Conservation (phyloP, 1,140 invertebrate genomes). For the Bombus fervidus region DNA sequence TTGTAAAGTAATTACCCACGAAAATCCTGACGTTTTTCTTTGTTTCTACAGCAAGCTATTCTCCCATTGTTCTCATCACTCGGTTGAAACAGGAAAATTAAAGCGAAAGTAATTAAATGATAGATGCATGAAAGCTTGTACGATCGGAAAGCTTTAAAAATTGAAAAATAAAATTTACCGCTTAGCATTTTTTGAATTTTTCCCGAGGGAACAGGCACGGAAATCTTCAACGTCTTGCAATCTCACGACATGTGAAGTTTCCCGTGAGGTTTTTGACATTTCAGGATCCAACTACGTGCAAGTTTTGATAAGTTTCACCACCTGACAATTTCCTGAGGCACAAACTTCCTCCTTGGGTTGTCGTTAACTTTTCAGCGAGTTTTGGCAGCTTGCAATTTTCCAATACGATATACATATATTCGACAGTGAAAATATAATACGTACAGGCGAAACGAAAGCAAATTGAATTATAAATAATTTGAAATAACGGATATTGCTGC, state of each 20-base stretch:
- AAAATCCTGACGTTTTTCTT: no score
- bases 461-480: not conserved
- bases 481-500: not conserved
- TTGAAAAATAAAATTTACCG: no score
- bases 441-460: no score
- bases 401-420: not conserved
- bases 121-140: no score
- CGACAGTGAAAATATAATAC: no score
- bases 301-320: slow-evolving; percentile 1
- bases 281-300: slow-evolving; percentile 12
- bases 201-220: not conserved
- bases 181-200: not conserved
- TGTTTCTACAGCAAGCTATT: no score
- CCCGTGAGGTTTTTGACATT: not conserved
- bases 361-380: not conserved
- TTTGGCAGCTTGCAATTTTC: slow-evolving; percentile 4
- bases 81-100: no score
- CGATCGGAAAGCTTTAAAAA: no score
- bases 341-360: not conserved
- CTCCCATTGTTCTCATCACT: no score
- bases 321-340: not conserved
- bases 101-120: no score
- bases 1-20: no score
- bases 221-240: slow-evolving; percentile 1
- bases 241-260: not conserved